These are phyloP conservation scores for Amiota minor DNA, from an alignment of 2,888 invertebrate species.

Conservation along the genomic window DNA sequence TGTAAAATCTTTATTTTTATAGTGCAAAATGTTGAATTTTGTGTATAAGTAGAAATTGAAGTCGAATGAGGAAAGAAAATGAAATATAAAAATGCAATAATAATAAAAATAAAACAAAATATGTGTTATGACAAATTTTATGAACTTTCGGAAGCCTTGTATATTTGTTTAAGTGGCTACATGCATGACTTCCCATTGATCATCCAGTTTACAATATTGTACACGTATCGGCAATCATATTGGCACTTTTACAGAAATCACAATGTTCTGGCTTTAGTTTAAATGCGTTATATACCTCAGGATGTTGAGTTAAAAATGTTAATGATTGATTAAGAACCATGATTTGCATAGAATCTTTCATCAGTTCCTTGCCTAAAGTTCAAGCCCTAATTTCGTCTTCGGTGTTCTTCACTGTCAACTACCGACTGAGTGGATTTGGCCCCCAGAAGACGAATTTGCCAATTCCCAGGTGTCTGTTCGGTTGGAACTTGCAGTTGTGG, in stretches of 20 bases:
- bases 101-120: conserved; percentile 20
- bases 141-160: background rate
- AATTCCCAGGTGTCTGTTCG: conserved; percentile 33
- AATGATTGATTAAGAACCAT: background rate
- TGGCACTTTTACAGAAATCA: conserved; percentile 68
- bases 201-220: conserved; percentile 55
- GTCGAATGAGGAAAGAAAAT: conserved; percentile 35
- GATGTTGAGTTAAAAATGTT: conserved; percentile 43
- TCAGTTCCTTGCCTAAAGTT: conserved; percentile 61
- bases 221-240: conserved; percentile 68
- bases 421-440: conserved; percentile 60
- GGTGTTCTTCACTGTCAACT: conserved; percentile 46
- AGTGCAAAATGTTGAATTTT: too few relatives aligned
- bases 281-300: conserved; percentile 65
- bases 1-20: too few relatives aligned
- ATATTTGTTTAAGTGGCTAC: conserved; percentile 60
- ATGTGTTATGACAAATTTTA: background rate
- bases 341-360: conserved; percentile 45
- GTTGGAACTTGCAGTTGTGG: conserved; percentile 35
- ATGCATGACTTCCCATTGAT: conserved; percentile 62
- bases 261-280: conserved; percentile 63
- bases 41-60: conserved; percentile 7
- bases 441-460: conserved; percentile 67
- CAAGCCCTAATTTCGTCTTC: conserved; percentile 47
- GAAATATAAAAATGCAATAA: conserved; percentile 23